These are phyloP conservation scores for Brienomyrus longianalis DNA, from an alignment of 2,113 vertebrate species.

Conservation along the genomic window DNA sequence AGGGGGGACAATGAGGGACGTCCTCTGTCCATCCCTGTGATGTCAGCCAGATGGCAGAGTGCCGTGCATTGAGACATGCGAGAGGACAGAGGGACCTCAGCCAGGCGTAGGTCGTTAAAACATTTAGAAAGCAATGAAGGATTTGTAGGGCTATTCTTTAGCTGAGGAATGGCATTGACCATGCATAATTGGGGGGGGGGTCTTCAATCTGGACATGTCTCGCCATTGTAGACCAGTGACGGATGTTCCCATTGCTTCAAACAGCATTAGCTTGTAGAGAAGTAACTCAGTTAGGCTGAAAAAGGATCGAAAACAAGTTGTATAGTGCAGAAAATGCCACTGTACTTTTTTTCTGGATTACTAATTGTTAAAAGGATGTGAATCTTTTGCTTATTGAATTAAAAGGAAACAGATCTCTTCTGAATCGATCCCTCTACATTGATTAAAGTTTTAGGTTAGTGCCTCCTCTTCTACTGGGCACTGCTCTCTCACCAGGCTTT, in stretches of 20 bases:
- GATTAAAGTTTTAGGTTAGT: background rate
- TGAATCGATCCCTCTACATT: background rate
- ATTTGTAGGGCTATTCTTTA: constrained; percentile 43
- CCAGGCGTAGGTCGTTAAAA: constrained; percentile 45
- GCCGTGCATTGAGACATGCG: constrained; percentile 49
- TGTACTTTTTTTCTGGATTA: background rate
- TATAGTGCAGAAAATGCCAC: background rate
- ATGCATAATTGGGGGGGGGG: background rate
- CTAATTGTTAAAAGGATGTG: background rate
- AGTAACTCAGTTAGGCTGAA: background rate
- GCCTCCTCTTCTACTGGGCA: background rate
- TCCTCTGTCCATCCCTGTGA: constrained; percentile 42
- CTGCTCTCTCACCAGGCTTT: background rate
- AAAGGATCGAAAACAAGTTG: background rate
- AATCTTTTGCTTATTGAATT: background rate
- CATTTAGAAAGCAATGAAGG: constrained; percentile 51
- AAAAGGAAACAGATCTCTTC: background rate
- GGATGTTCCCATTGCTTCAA: constrained; percentile 17
- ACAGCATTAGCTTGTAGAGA: background rate
- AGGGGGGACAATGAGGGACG: constrained; percentile 43
- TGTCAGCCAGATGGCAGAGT: constrained; percentile 50
- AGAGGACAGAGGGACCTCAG: constrained; percentile 39
- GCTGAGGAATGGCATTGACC: constrained; percentile 31
- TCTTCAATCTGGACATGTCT: constrained; percentile 18
- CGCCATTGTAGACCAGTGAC: constrained; percentile 16